phyloP scores from a whole-genome alignment of 2,113 vertebrate species.

The Melanerpes aurifrons region DNA sequence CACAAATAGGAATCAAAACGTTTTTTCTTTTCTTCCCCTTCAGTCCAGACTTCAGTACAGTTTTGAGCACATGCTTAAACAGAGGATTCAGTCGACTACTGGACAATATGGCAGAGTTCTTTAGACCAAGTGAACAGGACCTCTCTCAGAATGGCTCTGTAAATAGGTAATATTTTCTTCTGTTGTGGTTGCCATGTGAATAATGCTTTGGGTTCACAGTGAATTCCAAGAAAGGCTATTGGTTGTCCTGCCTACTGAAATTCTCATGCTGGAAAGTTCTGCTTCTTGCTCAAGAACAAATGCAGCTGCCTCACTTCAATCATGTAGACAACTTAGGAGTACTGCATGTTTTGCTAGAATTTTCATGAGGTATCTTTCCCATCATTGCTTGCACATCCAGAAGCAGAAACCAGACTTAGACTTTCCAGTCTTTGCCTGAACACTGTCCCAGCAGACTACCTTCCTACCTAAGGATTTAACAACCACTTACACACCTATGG shows the following conservation, averaged over 20 bases:
- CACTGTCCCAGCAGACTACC: not conserved
- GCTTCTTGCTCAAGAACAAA: not conserved
- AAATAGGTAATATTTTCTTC: conserved; percentile 79
- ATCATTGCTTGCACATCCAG: not conserved
- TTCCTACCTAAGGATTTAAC: not conserved
- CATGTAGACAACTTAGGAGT: not conserved
- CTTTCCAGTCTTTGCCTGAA: not conserved
- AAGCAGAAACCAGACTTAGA: not conserved
- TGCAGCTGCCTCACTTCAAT: not conserved
- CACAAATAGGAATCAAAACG: not conserved
- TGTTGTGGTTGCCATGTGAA: not conserved
- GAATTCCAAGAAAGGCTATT: not conserved
- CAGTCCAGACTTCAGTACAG: conserved; percentile 91
- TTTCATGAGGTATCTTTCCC: not conserved
- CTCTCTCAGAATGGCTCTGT: conserved; percentile 70
- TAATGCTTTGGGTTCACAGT: not conserved
- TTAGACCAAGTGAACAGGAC: conserved; percentile 85
- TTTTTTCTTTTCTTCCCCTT: not conserved
- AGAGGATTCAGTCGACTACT: conserved; percentile 92
- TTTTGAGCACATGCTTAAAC: conserved; percentile 87
- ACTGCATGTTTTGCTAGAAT: not conserved
- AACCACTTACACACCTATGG: not conserved
- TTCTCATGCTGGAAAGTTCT: not conserved
- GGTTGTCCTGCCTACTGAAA: not conserved
- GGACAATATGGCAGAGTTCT: conserved; percentile 97